Conservation (phyloP, 2,888 invertebrate species). For the Megaustenia siamemsis region DNA sequence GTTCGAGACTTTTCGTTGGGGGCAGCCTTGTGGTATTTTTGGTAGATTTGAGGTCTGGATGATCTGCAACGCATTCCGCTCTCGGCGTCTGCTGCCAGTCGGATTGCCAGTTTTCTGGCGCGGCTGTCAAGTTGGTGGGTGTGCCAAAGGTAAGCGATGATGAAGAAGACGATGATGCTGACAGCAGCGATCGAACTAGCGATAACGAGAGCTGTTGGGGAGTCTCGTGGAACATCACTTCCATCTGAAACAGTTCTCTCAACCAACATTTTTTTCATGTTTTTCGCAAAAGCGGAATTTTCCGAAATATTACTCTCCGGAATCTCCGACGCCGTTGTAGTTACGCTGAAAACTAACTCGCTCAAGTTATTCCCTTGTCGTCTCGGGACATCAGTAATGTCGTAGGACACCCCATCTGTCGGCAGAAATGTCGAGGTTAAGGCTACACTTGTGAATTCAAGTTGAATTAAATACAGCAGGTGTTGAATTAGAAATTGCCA, state of each 20-base stretch:
- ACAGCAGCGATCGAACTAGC: slow-evolving; percentile 73
- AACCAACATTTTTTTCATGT: neutral
- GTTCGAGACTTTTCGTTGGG: neutral
- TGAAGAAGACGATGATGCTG: slow-evolving; percentile 71
- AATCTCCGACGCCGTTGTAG: neutral
- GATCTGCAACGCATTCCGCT: slow-evolving; percentile 47
- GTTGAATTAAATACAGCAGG: neutral
- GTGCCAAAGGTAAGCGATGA: slow-evolving; percentile 72
- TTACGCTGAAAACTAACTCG: neutral
- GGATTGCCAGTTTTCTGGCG: slow-evolving; percentile 68
- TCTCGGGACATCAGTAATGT: slow-evolving; percentile 3
- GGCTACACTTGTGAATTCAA: neutral
- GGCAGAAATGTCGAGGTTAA: neutral
- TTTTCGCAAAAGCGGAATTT: neutral
- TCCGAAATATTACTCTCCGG: neutral
- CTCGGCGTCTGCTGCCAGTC: slow-evolving; percentile 64
- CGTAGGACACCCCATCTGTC: neutral
- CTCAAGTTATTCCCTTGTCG: neutral
- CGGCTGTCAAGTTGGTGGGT: slow-evolving; percentile 70
- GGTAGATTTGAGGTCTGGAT: neutral
- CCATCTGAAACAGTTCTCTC: neutral
- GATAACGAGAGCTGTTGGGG: slow-evolving; percentile 70
- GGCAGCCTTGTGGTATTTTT: slow-evolving; percentile 24
- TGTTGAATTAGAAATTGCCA: neutral
- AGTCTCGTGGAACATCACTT: slow-evolving; percentile 51